Base-by-base conservation (phyloP, 2,113 vertebrate genomes). In the Mormyrus lacerda region DNA sequence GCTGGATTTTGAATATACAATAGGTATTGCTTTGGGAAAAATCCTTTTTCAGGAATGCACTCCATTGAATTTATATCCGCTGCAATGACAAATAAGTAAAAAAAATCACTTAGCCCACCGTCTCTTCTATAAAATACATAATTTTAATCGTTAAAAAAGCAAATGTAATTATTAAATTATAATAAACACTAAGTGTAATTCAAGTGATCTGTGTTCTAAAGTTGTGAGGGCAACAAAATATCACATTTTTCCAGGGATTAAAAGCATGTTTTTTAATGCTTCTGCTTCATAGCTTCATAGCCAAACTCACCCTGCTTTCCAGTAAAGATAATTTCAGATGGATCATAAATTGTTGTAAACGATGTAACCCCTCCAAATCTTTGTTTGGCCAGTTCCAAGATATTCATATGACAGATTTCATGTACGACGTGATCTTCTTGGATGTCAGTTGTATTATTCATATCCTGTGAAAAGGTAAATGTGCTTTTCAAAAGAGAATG, bases 311-410 rank as follows among this genome's bases (percentile, higher is more conserved):
- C 95, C 69, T 90, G 79, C 47, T 91, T 92, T 85, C 95, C 93
- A 1, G 0, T 94, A 17, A 95, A 93, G 5, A 6, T 11, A 83
- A 96, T 61, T 0, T 0, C 2, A 0, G 0, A 2, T 0, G 95
- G 94, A 79, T 97, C 91, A 21, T 21, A 61, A 82, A 98, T 58
- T 5, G 95, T 90, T 0, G 96, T 97, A 73, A 96, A 95, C 3
- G 97, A 97, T 0, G 96, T 95, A 79, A 99, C 92, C 1, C 96
- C 94, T 0, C 93, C 90, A 7, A 96, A 96, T 1, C 1, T 35
- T 1, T 39, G 0, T 1, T 0, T 87, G 0, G 95, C 95, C 97
- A 97, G 97, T 1, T 85, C 42, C 24, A 98, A 91, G 88, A 98
- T 92, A 8, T 95, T 89, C 50, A 7, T 92, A 31, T 0, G 48